A percentile compares a stretch with the other conserved stretches of the same genome.
Evolutionary conservation across 2,888 invertebrate genomes (phyloP).

Genomic region (Thumatha senex): DNA sequence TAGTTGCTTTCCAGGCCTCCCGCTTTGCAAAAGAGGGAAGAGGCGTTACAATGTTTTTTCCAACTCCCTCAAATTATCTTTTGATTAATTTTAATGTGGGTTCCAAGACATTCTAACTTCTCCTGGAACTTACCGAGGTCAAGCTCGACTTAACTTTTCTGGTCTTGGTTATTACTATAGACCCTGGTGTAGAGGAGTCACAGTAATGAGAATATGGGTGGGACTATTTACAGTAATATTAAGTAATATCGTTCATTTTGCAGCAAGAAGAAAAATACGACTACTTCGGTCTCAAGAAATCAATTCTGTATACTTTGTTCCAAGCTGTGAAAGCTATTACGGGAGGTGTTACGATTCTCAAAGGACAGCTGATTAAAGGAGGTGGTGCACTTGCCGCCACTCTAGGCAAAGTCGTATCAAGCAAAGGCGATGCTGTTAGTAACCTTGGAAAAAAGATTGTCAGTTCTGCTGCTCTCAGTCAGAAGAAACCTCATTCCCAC

Average conservation of each 20-base stretch:
- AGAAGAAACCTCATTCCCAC: conserved; percentile 60
- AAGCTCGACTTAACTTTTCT: too few relatives aligned
- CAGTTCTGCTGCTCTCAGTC: conserved; percentile 87
- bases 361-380: conserved; percentile 93
- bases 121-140: too few relatives aligned
- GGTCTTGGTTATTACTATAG: too few relatives aligned
- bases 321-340: conserved; percentile 95
- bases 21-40: too few relatives aligned
- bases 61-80: too few relatives aligned
- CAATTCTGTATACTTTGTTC: conserved; percentile 91
- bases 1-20: too few relatives aligned
- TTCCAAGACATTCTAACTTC: too few relatives aligned
- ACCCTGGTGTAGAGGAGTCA: too few relatives aligned
- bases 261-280: conserved; percentile 80
- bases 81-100: too few relatives aligned
- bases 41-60: too few relatives aligned
- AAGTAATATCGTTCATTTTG: not conserved
- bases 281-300: conserved; percentile 91
- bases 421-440: conserved; percentile 91
- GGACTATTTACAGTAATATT: too few relatives aligned
- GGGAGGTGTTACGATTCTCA: conserved; percentile 93
- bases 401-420: conserved; percentile 85
- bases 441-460: conserved; percentile 91
- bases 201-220: too few relatives aligned
- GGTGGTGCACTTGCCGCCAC: conserved; percentile 85